These are phyloP conservation scores for Lasioglossum calceatum DNA, from an alignment of 2,888 invertebrate species.

Conservation along the genomic window DNA sequence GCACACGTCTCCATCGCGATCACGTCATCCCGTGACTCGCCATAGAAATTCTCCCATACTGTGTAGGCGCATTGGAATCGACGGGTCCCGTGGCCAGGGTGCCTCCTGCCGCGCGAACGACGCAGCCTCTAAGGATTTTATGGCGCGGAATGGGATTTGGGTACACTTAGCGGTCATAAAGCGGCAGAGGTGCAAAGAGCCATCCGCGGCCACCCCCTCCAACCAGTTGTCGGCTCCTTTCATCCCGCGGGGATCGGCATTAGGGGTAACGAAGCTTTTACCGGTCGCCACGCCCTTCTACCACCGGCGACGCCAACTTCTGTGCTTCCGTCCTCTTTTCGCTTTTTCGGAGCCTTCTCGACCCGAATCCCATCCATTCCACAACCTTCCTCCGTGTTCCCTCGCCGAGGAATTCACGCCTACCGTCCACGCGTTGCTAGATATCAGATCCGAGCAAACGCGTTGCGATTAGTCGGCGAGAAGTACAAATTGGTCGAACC, in stretches of 20 bases:
- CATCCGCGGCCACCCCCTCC: conserved; percentile 70
- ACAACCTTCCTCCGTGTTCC: neutral
- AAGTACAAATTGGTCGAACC: too few species aligned
- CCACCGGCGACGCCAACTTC: conserved; percentile 61
- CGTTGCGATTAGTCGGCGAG: too few species aligned
- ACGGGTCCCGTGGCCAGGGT: conserved; percentile 32
- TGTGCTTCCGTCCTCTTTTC: conserved; percentile 31
- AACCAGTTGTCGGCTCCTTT: conserved; percentile 72
- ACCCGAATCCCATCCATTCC: neutral
- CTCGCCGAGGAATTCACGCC: conserved; percentile 15
- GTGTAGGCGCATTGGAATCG: neutral
- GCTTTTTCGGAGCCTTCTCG: neutral
- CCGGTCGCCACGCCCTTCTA: conserved; percentile 60
- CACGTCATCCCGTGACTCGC: neutral
- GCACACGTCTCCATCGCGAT: neutral
- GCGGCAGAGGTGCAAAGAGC: conserved; percentile 81
- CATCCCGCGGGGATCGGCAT: conserved; percentile 69
- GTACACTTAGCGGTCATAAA: conserved; percentile 82
- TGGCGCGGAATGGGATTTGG: conserved; percentile 80
- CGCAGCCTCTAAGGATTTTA: conserved; percentile 73
- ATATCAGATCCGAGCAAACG: neutral
- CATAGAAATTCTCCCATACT: neutral
- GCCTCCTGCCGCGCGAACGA: conserved; percentile 64
- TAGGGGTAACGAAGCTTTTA: conserved; percentile 66
- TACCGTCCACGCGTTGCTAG: neutral